phyloP scores from a whole-genome alignment of 1,140 invertebrate species.

The Sminthurinus signatus region DNA sequence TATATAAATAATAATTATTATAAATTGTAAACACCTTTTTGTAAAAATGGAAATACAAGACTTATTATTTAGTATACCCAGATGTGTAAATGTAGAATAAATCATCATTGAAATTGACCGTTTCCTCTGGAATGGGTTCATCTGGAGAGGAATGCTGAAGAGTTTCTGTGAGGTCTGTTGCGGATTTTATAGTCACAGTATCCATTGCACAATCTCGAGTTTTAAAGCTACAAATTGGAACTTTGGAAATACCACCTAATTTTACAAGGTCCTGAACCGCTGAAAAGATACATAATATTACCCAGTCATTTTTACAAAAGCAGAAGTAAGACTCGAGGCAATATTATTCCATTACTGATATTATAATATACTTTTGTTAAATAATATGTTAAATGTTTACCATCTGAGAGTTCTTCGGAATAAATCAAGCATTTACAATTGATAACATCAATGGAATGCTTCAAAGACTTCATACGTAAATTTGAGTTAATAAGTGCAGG shows the following conservation, averaged over 20 bases:
- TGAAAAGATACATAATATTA: no score
- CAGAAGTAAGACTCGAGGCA: neutral
- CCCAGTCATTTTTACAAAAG: neutral
- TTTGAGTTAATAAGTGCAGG: neutral
- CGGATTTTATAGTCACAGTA: neutral
- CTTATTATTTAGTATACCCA: no score
- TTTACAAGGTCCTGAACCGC: neutral
- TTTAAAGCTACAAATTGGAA: neutral
- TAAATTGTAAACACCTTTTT: no score
- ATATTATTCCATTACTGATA: neutral
- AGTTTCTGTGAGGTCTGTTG: neutral
- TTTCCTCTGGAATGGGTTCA: neutral
- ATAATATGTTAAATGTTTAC: neutral
- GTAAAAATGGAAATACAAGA: no score
- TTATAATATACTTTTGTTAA: neutral
- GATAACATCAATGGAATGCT: neutral
- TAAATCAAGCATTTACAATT: neutral
- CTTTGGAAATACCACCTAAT: neutral
- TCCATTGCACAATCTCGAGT: neutral
- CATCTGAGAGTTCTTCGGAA: neutral
- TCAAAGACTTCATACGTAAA: neutral
- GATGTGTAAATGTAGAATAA: constrained; percentile 84
- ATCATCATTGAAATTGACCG: constrained; percentile 46
- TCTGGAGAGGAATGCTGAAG: neutral
- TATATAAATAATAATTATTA: no score